Percentiles rank a stretch among this genome's conserved stretches.
phyloP scores from a whole-genome alignment of 2,113 vertebrate species.

The Apteryx owenii region DNA sequence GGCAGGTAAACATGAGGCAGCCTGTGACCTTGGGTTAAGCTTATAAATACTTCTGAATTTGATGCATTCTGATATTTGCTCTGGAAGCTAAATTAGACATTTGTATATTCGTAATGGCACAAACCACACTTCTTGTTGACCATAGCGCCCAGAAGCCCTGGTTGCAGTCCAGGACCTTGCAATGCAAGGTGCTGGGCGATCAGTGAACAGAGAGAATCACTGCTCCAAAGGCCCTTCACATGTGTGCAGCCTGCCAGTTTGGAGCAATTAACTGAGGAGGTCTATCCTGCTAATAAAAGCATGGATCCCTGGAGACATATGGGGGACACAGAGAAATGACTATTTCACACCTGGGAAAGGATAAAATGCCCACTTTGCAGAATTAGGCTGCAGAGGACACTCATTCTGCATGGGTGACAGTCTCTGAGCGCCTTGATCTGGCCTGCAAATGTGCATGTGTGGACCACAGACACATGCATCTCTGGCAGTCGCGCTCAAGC shows the following conservation, averaged over 20 bases:
- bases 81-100: background rate
- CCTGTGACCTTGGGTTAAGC: background rate
- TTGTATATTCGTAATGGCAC: background rate
- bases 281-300: rapidly evolving
- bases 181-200: rapidly evolving
- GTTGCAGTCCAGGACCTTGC: background rate
- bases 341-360: background rate
- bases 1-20: background rate
- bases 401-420: background rate
- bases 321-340: background rate
- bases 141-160: background rate
- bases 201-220: rapidly evolving
- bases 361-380: background rate
- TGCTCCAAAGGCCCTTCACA: background rate
- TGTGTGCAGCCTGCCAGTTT: background rate
- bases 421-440: rapidly evolving
- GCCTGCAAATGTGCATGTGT: rapidly evolving
- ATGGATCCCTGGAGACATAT: rapidly evolving
- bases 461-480: background rate
- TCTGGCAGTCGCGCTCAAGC: rapidly evolving
- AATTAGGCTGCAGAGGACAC: background rate
- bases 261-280: background rate
- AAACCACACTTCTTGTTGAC: rapidly evolving
- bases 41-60: background rate
- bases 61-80: background rate